phyloP scores from a whole-genome alignment of 2,888 invertebrate species.

The Cylindroiulus punctatus region DNA sequence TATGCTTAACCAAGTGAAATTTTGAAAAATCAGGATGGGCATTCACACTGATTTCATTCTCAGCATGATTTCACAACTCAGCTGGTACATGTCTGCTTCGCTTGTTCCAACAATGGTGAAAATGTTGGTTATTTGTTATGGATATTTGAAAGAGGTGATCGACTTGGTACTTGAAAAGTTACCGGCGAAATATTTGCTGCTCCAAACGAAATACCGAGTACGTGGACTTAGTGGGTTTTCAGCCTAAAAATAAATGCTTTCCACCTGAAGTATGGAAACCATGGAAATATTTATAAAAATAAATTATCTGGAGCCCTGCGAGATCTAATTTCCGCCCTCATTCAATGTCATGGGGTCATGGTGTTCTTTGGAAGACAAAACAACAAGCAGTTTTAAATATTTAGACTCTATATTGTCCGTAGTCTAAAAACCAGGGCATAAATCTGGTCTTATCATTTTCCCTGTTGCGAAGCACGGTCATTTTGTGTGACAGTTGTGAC shows the following conservation, averaged over 20 bases:
- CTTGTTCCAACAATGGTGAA: background rate
- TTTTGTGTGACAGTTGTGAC: background rate
- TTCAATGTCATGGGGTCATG: background rate
- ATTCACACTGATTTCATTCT: background rate
- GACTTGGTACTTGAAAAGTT: background rate
- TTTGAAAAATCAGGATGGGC: background rate
- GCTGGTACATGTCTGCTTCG: background rate
- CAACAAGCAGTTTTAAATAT: background rate
- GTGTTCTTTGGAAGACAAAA: background rate
- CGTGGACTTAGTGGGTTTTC: background rate
- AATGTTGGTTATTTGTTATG: slow-evolving; percentile 13
- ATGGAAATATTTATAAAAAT: background rate
- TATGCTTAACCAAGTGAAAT: too few species aligned
- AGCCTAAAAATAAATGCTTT: too few species aligned
- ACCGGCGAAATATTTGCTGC: background rate
- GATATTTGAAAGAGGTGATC: background rate
- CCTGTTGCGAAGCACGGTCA: background rate
- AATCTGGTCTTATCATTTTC: background rate
- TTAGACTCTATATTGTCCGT: background rate
- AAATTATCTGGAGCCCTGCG: too few species aligned
- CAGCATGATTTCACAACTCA: background rate
- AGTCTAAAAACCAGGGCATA: slow-evolving; percentile 6
- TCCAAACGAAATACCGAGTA: background rate
- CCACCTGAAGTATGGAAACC: too few species aligned
- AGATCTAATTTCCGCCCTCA: too few species aligned